phyloP scores from a whole-genome alignment of 2,888 invertebrate species.

The Dascillus cervinus region DNA sequence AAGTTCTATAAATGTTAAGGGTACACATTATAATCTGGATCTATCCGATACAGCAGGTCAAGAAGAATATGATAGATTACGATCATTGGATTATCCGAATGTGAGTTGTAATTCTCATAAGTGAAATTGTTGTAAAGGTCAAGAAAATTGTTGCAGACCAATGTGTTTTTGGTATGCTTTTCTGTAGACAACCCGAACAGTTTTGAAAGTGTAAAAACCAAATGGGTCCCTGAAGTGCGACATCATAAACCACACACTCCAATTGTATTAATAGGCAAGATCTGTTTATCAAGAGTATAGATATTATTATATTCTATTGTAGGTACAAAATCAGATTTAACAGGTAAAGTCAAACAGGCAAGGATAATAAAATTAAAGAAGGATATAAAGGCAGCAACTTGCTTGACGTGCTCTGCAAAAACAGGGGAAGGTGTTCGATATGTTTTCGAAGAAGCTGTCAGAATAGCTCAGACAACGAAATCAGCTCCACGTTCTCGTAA shows the following conservation, averaged over 20 bases:
- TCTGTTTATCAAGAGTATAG: conserved; percentile 2
- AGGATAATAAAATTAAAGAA: conserved; percentile 16
- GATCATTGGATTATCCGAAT: conserved; percentile 34
- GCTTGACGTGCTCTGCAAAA: conserved; percentile 24
- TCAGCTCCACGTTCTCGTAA: too few relatives aligned
- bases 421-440: conserved; percentile 18
- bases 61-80: conserved; percentile 45
- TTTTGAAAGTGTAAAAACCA: conserved; percentile 19
- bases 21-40: too few relatives aligned
- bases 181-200: conserved; percentile 20
- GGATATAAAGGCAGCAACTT: conserved; percentile 20
- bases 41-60: conserved; percentile 39
- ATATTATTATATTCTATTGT: conserved; percentile 7
- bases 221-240: conserved; percentile 21
- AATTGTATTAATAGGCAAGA: conserved; percentile 21
- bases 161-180: conserved; percentile 23
- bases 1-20: too few relatives aligned
- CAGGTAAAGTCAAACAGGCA: conserved; percentile 10
- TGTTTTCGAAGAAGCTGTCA: conserved; percentile 18
- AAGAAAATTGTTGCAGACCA: conserved; percentile 21
- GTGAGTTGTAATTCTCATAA: too few relatives aligned
- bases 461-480: too few relatives aligned
- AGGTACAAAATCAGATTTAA: conserved; percentile 24
- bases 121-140: too few relatives aligned
- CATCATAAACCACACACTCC: conserved; percentile 14